Base-by-base conservation (phyloP, 2,797 vertebrate genomes). In the Phalloptychus januarius region DNA sequence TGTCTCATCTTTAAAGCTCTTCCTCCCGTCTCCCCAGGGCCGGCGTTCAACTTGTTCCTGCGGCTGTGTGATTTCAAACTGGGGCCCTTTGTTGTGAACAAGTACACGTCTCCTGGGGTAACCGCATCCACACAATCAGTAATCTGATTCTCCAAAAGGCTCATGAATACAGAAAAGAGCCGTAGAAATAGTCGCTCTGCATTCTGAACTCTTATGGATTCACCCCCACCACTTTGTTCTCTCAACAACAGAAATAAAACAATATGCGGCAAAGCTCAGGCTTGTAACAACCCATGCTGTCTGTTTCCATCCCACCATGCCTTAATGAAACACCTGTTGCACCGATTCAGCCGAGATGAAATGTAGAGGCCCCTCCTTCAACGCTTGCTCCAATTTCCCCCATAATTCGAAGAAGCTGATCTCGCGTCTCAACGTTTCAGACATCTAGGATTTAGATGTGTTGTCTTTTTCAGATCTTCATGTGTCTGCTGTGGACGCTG, bases 21-120 rank as follows among this genome's bases (percentile, higher is more conserved):
- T 84, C 85, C 63, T 88, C 77, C 54, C 79, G 74, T 93, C 80
- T 92, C 88, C 89, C 86, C 86, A 96, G 95, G 95, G 79, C 95
- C 95, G 33, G 95, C 95, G 42, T 97, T 96, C 93, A 97, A 97
- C 91, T 90, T 97, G 82, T 97, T 97, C 91, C 91, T 97, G 87
- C 92, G 96, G 72, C 92, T 97, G 87, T 96, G 96, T 86, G 94
- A 97, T 91, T 97, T 97, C 91, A 94, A 89, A 71, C 84, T 97
- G 79, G 97, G 97, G 54, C 96, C 96, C 45, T 97, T 97, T 87
- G 92, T 94, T 81, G 96, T 97, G 88, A 95, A 97, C 94, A 97
- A 97, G 89, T 97, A 96, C 80, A 96, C 96, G 2, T 96, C 95
- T 85, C 96, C 94, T 81, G 94, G 94, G 94, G 93, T 95, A 94